Percentiles rank a stretch among this genome's conserved stretches.
These are phyloP conservation scores for Eidolon dupreanum DNA, from an alignment of 2,797 vertebrate genomes.

Conservation along the genomic window DNA sequence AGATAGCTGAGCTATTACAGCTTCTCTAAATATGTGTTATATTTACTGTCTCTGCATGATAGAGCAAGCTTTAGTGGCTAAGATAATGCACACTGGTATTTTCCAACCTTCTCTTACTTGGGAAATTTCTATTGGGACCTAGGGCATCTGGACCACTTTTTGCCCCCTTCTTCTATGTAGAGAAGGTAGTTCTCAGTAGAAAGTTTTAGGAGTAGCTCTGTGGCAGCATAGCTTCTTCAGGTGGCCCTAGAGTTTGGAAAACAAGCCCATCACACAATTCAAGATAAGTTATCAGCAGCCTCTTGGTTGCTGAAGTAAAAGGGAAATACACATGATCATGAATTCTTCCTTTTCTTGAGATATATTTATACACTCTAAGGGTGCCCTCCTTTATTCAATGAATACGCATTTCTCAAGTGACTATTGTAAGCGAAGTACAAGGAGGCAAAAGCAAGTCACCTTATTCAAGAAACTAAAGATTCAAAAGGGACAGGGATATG, in stretches of 20 bases:
- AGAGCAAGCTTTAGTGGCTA: neutral
- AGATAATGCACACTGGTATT: neutral
- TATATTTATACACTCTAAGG: neutral
- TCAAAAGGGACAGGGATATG: neutral
- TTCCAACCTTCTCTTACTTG: accelerated
- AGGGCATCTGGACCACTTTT: neutral
- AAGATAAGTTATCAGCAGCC: neutral
- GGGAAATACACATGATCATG: neutral
- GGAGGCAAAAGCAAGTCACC: neutral
- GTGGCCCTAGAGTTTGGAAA: neutral
- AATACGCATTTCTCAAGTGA: neutral
- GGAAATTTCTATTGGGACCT: neutral
- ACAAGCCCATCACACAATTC: neutral
- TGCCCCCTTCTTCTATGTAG: neutral
- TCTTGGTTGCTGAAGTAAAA: neutral
- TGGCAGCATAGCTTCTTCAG: neutral
- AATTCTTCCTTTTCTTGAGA: neutral
- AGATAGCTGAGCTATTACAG: too few species aligned
- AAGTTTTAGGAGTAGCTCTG: neutral
- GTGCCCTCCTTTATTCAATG: neutral
- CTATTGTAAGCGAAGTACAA: neutral
- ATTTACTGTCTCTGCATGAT: neutral
- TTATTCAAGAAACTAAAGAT: neutral
- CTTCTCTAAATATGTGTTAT: neutral
- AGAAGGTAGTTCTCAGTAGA: neutral